Base-by-base conservation (phyloP, 2,888 invertebrate genomes). In the Heliconius ismenius region DNA sequence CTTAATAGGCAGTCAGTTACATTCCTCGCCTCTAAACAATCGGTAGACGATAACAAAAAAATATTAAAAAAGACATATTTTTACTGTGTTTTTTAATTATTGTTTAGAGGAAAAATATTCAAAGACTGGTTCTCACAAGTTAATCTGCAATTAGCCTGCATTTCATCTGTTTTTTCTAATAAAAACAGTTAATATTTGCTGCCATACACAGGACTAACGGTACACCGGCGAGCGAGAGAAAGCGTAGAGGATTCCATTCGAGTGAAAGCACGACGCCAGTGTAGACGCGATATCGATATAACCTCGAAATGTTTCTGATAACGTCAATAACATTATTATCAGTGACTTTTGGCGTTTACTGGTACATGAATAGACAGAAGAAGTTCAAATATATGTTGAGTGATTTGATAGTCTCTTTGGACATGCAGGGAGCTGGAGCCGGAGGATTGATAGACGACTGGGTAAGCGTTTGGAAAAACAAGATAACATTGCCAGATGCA, bases 401-500 rank as follows among this genome's bases (percentile, higher is more conserved):
- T 75, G 95, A 95, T 82, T 88, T 95, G 26, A 90, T 94, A 80
- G 94, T 93, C 85, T 92, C 94, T 79, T 75, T 95, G 76, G 92
- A 95, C 80, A 96, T 96, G 89, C 95, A 95, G 84, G 89, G 95
- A 78, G 89, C 96, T 68, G 96, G 96, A 76, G 90, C 90, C 7
- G 94, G 91, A 75, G 95, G 95, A 21, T 86, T 96, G 54, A 86
- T 96, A 79, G 95, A 96, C 84, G 96, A 96, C 88, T 89, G 95
- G 87, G 83, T 95, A 36, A 95, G 95, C 84, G 89, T 93, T 39
- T 88, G 91, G 78, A 89, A 92, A 79, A 96, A 96, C 88, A 95
- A 93, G 88, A 83, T 95, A 90, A 97, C 95, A 85, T 92, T 96
- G 83, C 95, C 95, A 82, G 95, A 95, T 75, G 95, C 96, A 85